Evolutionary conservation across 2,797 vertebrate genomes (phyloP).

Genomic region (Steatocranus sp.): DNA sequence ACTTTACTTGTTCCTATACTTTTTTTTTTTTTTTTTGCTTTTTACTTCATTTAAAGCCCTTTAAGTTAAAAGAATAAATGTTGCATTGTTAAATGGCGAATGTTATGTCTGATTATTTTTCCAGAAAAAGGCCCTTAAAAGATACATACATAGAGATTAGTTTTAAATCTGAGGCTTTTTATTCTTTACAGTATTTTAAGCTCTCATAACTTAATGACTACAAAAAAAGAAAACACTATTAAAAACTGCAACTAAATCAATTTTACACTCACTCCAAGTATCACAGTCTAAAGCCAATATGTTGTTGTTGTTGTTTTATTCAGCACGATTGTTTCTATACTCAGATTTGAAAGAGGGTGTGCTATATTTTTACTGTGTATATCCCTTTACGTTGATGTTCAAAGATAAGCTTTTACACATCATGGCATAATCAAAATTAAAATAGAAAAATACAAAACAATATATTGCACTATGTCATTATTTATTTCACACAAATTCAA

Average conservation of each 20-base stretch:
- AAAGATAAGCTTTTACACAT: too few species aligned
- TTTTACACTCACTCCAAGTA: neutral
- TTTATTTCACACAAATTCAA: too few species aligned
- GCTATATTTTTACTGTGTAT: too few species aligned
- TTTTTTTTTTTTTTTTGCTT: neutral
- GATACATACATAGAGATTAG: neutral
- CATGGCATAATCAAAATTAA: too few species aligned
- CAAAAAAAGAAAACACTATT: neutral
- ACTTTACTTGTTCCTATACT: neutral
- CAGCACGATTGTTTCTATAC: neutral
- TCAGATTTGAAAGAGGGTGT: too few species aligned
- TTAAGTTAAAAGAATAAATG: neutral
- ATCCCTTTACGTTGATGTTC: too few species aligned
- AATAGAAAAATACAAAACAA: too few species aligned
- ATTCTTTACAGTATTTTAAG: neutral
- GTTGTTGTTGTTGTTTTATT: neutral
- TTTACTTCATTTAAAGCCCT: neutral
- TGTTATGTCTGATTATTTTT: neutral
- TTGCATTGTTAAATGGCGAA: accelerated
- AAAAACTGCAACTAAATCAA: neutral
- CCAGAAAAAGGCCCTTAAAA: neutral
- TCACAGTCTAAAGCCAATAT: neutral
- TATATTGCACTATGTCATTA: accelerated
- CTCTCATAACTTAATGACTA: neutral
- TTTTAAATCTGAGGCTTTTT: neutral